Conservation (phyloP, 2,888 invertebrate species). For the Dasypolia templi region DNA sequence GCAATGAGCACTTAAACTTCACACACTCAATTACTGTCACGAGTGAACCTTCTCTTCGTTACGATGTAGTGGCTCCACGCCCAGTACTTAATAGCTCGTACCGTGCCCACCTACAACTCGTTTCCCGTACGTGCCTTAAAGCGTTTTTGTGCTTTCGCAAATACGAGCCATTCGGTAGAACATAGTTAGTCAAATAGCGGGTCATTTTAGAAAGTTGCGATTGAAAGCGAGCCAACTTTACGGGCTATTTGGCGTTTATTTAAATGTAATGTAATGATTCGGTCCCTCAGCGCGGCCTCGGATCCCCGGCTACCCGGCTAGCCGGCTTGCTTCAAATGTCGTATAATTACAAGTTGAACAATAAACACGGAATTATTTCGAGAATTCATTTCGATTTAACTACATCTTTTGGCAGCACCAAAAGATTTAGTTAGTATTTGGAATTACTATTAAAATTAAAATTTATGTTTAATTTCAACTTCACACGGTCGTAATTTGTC, state of each 20-base stretch:
- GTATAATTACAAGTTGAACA: constrained; percentile 38
- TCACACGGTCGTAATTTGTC: neutral
- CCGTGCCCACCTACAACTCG: neutral
- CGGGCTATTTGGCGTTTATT: constrained; percentile 40
- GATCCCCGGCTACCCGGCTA: neutral
- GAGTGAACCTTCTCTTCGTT: neutral
- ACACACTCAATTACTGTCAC: neutral
- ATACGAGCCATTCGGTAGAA: constrained; percentile 27
- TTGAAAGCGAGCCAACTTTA: constrained; percentile 31
- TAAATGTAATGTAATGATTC: constrained; percentile 46
- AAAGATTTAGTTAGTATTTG: no score
- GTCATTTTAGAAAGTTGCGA: constrained; percentile 31
- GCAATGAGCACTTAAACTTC: no score
- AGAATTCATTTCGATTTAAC: constrained; percentile 46
- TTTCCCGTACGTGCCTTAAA: constrained; percentile 4
- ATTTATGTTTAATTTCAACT: neutral
- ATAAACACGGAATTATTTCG: constrained; percentile 37
- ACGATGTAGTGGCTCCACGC: neutral
- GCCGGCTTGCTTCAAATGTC: constrained; percentile 17
- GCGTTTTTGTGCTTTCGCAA: constrained; percentile 40
- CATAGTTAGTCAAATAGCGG: constrained; percentile 18
- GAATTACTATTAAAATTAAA: constrained; percentile 16
- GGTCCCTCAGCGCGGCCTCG: constrained; percentile 13
- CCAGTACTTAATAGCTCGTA: neutral
- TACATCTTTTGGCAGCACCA: constrained; percentile 30